These are phyloP conservation scores for Dimorphilus gyrociliatus DNA, from an alignment of 2,888 invertebrate species.

Conservation along the genomic window DNA sequence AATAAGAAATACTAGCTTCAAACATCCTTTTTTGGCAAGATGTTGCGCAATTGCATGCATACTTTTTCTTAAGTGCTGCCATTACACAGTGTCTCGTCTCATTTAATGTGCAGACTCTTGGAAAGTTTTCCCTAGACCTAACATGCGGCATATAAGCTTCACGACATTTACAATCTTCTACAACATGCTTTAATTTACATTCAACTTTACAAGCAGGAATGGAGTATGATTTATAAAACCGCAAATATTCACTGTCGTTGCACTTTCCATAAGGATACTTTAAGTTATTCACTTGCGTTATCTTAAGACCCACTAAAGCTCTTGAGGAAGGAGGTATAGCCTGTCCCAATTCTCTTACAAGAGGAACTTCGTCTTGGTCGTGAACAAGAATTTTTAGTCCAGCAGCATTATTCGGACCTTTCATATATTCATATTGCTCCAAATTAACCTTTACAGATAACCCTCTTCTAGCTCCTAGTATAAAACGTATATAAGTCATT, in stretches of 20 bases:
- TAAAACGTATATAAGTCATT: not conserved
- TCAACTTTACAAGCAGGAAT: slow-evolving; percentile 14
- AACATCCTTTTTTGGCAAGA: slow-evolving; percentile 18
- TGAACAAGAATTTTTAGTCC: slow-evolving; percentile 20
- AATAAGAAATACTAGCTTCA: slow-evolving; percentile 20
- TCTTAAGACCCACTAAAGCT: slow-evolving; percentile 17
- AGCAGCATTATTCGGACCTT: slow-evolving; percentile 20
- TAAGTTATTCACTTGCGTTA: slow-evolving; percentile 8
- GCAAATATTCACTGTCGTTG: slow-evolving; percentile 3
- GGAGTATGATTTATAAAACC: slow-evolving; percentile 3
- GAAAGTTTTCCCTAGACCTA: slow-evolving; percentile 6
- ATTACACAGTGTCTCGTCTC: slow-evolving; percentile 13
- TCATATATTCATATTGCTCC: slow-evolving; percentile 26
- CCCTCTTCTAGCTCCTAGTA: slow-evolving; percentile 19
- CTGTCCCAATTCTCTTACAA: slow-evolving; percentile 17
- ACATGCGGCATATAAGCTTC: slow-evolving; percentile 15
- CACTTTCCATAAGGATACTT: slow-evolving; percentile 4
- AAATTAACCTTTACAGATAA: slow-evolving; percentile 17
- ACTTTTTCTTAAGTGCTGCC: slow-evolving; percentile 3
- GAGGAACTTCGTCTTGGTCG: slow-evolving; percentile 14
- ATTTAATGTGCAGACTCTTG: slow-evolving; percentile 12
- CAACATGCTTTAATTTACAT: slow-evolving; percentile 13
- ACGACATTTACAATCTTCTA: slow-evolving; percentile 15
- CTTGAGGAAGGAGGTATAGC: slow-evolving; percentile 18
- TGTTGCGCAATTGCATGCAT: slow-evolving; percentile 17